phyloP scores from a whole-genome alignment of 2,797 vertebrate species.

The Cossypha dichroa region DNA sequence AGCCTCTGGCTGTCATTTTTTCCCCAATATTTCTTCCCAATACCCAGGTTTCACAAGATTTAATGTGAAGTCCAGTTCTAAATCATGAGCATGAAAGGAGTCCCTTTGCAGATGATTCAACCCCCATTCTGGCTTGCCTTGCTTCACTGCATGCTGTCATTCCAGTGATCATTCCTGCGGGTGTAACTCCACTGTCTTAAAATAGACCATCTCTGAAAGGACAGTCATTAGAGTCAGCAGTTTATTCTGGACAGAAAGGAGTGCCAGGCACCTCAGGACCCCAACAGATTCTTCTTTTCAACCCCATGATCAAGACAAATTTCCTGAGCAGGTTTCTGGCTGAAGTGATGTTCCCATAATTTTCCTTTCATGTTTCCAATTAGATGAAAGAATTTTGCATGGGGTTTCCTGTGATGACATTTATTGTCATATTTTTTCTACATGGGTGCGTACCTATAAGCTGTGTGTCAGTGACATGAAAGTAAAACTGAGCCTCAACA shows the following conservation, averaged over 20 bases:
- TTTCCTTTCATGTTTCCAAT: neutral
- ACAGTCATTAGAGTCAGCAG: conserved; percentile 1
- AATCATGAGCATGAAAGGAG: neutral
- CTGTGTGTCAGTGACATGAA: neutral
- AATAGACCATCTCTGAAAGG: conserved; percentile 11
- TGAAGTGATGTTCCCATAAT: neutral
- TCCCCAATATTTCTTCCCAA: neutral
- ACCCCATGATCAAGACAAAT: neutral
- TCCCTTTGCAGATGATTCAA: neutral
- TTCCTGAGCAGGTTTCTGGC: neutral
- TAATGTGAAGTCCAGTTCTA: neutral
- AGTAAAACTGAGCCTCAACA: neutral
- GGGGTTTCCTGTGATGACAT: neutral
- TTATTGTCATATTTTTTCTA: neutral
- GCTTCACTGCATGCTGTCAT: neutral
- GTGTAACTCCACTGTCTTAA: neutral
- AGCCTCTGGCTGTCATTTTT: neutral
- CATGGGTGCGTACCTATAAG: neutral
- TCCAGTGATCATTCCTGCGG: neutral
- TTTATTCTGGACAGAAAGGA: neutral
- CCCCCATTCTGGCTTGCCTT: neutral
- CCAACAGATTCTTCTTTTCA: neutral
- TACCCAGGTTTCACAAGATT: neutral
- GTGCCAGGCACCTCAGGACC: neutral
- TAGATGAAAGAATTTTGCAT: neutral